Base-by-base conservation (phyloP, 2,888 invertebrate genomes). In the Diarsia dahlii region DNA sequence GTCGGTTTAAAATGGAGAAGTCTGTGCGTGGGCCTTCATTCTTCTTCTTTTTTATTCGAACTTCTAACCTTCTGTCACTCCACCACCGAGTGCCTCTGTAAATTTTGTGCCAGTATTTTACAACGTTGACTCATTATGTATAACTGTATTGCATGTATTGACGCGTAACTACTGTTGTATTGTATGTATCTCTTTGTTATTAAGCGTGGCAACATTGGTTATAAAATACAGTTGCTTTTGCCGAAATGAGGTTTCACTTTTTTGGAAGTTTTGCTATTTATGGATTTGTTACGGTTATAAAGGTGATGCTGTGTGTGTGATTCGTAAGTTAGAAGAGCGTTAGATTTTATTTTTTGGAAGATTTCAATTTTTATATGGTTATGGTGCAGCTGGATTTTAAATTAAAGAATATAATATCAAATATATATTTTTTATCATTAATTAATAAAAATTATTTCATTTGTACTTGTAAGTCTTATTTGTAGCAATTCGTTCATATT, bases 61-160 rank as follows among this genome's bases (percentile, higher is more conserved):
- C 10, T 15, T 6, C 10, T 3, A 8, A 50, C 56, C 62, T 82
- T 77, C 78, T 81, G 48, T 6, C 20, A 0, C 4, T 75, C 3
- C 0, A 20, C 34, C 20, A 10, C 6, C 18, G 0, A 9, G 23
- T 72, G 28, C 12, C 23, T 62, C 9, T 54, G 20, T 69, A 64
- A 50, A 73, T 63, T 82, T 66, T 74, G 71, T 82, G 62, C 71
- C 74, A 74, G 67, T 84, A 76, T 73, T 71, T 69, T 74, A 71
- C 50, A 52, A 75, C 65, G 87, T 87, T 88, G 89, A 87, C 87
- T 88, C 87, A 87, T 87, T 87, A 84, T 80, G 82, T 77, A 81
- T 87, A 87, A 87, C 87, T 87, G 87, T 88, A 83, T 81, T 87
- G 79, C 81, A 87, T 87, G 80, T 88, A 85, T 83, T 88, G 74